phyloP scores from a whole-genome alignment of 2,888 invertebrate genomes.

The Drosophila gaucha region DNA sequence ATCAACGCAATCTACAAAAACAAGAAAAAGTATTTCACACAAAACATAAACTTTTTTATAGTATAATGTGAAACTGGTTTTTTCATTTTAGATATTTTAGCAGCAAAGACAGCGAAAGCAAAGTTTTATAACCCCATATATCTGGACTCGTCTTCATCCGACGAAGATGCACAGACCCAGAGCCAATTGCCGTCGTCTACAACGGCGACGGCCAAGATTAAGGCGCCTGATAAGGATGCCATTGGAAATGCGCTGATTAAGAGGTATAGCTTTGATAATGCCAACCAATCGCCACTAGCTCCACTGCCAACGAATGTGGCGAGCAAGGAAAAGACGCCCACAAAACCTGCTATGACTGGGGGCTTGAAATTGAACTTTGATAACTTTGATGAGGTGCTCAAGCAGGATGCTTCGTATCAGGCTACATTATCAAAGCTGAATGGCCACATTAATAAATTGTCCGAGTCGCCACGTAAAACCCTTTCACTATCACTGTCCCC shows the following conservation, averaged over 20 bases:
- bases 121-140: constrained; percentile 78
- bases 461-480: constrained; percentile 37
- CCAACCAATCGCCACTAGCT: constrained; percentile 68
- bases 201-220: constrained; percentile 7
- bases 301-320: constrained; percentile 28
- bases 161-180: constrained; percentile 57
- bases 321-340: not conserved
- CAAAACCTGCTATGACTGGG: not conserved
- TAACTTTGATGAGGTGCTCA: constrained; percentile 71
- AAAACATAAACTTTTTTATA: not conserved
- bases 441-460: constrained; percentile 73
- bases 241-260: constrained; percentile 54
- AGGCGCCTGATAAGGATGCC: constrained; percentile 27
- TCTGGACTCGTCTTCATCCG: constrained; percentile 79
- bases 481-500: constrained; percentile 51
- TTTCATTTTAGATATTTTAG: constrained; percentile 29
- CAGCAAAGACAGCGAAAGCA: constrained; percentile 27
- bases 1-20: constrained; percentile 22
- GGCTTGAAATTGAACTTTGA: constrained; percentile 67
- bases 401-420: constrained; percentile 72
- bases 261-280: constrained; percentile 64
- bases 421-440: constrained; percentile 74
- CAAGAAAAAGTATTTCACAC: constrained; percentile 18
- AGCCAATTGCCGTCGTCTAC: not conserved
- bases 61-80: not conserved